phyloP scores from a whole-genome alignment of 2,888 invertebrate genomes.

The Psylliodes chrysocephalus region DNA sequence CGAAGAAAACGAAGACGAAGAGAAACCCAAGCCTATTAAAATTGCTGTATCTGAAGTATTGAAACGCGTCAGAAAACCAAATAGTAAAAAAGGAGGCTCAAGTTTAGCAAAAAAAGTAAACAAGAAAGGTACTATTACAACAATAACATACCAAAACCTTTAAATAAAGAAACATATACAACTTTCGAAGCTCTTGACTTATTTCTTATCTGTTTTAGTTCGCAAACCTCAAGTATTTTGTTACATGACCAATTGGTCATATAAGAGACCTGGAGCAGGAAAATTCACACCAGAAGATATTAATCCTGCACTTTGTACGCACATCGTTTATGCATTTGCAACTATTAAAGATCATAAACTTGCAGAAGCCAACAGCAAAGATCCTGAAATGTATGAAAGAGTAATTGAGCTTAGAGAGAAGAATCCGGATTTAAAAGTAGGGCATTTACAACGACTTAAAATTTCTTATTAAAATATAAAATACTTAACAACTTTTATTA shows the following conservation, averaged over 20 bases:
- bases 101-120: constrained; percentile 61
- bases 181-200: constrained; percentile 35
- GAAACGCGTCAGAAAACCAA: constrained; percentile 75
- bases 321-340: constrained; percentile 95
- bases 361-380: constrained; percentile 82
- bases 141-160: constrained; percentile 53
- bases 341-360: constrained; percentile 87
- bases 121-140: constrained; percentile 71
- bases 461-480: too few species aligned
- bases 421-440: constrained; percentile 87
- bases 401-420: constrained; percentile 87
- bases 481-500: too few species aligned
- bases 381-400: constrained; percentile 86
- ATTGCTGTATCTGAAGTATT: constrained; percentile 80
- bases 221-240: constrained; percentile 91
- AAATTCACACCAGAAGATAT: constrained; percentile 91
- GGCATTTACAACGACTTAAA: constrained; percentile 16
- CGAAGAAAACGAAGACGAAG: constrained; percentile 57
- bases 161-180: background rate
- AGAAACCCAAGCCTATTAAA: constrained; percentile 79
- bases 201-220: constrained; percentile 68
- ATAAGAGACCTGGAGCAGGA: constrained; percentile 88
- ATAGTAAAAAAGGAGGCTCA: constrained; percentile 65
- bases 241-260: constrained; percentile 96
- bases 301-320: constrained; percentile 90